A percentile compares a stretch with the other conserved stretches of the same genome.
Conservation (phyloP, 2,888 invertebrate species). For the Rhorus exstirpatorius region DNA sequence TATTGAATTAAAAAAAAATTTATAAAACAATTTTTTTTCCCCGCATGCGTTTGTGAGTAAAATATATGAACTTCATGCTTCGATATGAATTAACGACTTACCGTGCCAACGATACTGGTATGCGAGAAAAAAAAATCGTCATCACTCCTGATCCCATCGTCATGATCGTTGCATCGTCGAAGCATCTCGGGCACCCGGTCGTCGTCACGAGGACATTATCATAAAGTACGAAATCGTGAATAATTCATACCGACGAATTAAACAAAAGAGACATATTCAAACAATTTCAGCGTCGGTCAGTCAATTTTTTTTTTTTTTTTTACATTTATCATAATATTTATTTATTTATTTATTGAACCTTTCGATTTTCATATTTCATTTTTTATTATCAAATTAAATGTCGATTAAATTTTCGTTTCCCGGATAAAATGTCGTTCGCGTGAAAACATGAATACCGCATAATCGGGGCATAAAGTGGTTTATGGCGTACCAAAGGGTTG, state of each 20-base stretch:
- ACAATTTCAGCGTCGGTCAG: background rate
- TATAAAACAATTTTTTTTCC: too few relatives aligned
- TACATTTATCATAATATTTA: background rate
- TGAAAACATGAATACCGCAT: too few relatives aligned
- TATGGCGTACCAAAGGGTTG: conserved; percentile 13
- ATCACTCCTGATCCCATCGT: conserved; percentile 15
- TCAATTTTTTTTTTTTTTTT: background rate
- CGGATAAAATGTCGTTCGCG: too few relatives aligned
- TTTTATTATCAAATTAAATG: too few relatives aligned
- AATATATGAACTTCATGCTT: too few relatives aligned
- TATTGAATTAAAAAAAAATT: too few relatives aligned
- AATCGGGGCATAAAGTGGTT: background rate
- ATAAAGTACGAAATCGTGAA: background rate
- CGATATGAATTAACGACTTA: too few relatives aligned
- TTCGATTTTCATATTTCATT: too few relatives aligned
- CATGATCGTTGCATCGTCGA: conserved; percentile 35
- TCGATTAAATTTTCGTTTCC: too few relatives aligned
- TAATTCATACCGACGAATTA: background rate
- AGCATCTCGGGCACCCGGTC: conserved; percentile 2
- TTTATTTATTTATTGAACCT: background rate
- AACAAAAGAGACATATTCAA: background rate
- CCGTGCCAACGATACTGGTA: too few relatives aligned
- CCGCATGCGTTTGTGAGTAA: too few relatives aligned
- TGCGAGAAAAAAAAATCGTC: conserved; percentile 35
- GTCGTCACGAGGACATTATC: conserved; percentile 21